Base-by-base conservation (phyloP, 1,140 invertebrate genomes). In the Eciton burchellii region DNA sequence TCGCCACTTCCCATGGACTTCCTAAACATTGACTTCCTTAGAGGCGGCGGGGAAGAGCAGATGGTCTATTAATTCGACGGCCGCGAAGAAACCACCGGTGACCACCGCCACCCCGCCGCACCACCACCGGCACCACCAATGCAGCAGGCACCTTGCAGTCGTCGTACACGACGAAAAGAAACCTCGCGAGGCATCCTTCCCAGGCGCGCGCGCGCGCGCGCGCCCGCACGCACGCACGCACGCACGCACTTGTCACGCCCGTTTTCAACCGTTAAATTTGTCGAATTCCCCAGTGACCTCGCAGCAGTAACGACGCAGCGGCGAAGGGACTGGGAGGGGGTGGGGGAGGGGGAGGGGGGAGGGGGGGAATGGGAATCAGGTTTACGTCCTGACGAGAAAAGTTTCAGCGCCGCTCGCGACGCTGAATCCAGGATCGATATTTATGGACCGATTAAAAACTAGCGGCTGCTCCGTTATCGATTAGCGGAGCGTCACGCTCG, bases 21-120 rank as follows among this genome's bases (percentile, higher is more conserved):
- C 92, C 93, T 94, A 93, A 94, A 93, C 92, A 94, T 92, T 92
- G 90, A 94, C 92, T 94, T 94, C 93, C 93, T 93, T 90, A 90
- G 93, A 90, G 88, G 82, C 91, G 86, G 19, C 63, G 45, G 16
- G 43, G 57, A 85, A 81, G 41, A 83, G 90, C 93, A 94, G 92
- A 93, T 94, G 93, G 93, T 88, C 92, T 92, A 92, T 94, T 93
- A 93, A 93, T 93, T 93, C 91, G 89, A 90, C 84, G 88, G 88
- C 88, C 89, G 87, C 85, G 86, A 87, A 88, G 86, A 68, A 84
- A 91, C 87, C 81, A 79, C 73, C 72, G n/a, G 49, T 56, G 47
- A 16, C 47, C 57, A 43, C 62, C 24, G 56, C 68, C 45, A 57
- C 41, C 70, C 83, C 84, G 47, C 47, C 66, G 85, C 52, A 89